Evolutionary conservation across 2,113 vertebrate genomes (phyloP), one percentile per base, ranked within the genome.

Genomic region (Dasyornis broadbenti): DNA sequence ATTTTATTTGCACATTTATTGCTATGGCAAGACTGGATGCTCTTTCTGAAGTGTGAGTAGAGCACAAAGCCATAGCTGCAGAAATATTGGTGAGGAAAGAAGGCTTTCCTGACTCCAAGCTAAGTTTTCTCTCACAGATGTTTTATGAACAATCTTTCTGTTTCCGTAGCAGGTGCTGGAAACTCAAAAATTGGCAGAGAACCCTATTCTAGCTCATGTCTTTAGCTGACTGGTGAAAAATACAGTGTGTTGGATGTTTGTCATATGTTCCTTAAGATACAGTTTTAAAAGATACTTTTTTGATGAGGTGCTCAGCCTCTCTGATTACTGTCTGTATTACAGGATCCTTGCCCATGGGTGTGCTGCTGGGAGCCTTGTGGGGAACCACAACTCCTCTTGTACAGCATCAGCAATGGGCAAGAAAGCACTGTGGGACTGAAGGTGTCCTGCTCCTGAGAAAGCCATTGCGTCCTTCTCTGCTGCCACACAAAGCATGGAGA

Each of bases 181-280:
- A 96, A 94, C 15, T 39, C 1, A 2, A 75, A 78, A 94, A 70
- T 54, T 92, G 87, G 69, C 64, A 75, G 52, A 50, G 18, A 82
- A 66, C 6, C 2, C n/a, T 64, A 14, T 70, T 60, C 33, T 52
- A 71, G 26, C 31, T 81, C 52, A 53, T 49, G 11, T 68, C 33
- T 94, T 72, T 49, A 89, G 37, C n/a, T 77, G 59, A 47, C 42
- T 87, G 52, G 52, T 84, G 64, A 75, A 89, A 89, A 96, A 91
- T 63, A 23, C 39, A 33, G 21, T 31, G 50, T 39, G 44, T 49
- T 82, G n/a, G 37, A 44, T 82, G 17, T 84, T 93, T 90, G 57
- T 68, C 37, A 7, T 44, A 24, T 31, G 39, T 35, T 81, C 23
- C 42, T 75, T 78, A 44, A 68, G 39, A 31, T 8, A 33, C 0